A percentile compares a stretch with the other conserved stretches of the same genome.
phyloP scores from a whole-genome alignment of 2,797 vertebrate genomes.

The Ataeniobius toweri region DNA sequence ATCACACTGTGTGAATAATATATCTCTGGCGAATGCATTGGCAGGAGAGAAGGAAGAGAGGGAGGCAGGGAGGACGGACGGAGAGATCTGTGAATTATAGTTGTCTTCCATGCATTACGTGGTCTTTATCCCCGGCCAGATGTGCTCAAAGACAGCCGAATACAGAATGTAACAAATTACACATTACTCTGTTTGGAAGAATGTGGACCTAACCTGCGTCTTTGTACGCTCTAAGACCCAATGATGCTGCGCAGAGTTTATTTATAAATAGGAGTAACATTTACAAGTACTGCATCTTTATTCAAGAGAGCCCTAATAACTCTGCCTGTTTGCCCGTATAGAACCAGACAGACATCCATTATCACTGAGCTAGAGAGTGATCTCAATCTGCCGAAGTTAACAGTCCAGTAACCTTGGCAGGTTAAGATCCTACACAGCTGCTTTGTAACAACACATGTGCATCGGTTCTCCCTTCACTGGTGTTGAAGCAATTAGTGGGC shows the following conservation, averaged over 20 bases:
- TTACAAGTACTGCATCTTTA: constrained; percentile 16
- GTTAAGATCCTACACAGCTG: constrained; percentile 19
- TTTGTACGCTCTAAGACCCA: constrained; percentile 45
- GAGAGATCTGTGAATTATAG: constrained; percentile 87
- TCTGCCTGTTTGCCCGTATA: constrained; percentile 27
- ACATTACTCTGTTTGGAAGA: constrained; percentile 53
- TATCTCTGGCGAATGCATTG: constrained; percentile 89
- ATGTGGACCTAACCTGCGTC: constrained; percentile 32
- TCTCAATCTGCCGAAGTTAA: constrained; percentile 21
- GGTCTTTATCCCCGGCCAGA: constrained; percentile 79
- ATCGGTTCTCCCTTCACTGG: not conserved
- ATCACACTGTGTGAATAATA: constrained; percentile 99
- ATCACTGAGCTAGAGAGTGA: constrained; percentile 35
- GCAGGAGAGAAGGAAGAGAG: constrained; percentile 75
- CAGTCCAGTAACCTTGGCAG: constrained; percentile 21
- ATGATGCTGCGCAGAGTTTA: constrained; percentile 18
- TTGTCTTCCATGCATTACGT: constrained; percentile 83
- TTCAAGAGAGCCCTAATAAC: constrained; percentile 29
- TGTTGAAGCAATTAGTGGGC: not conserved
- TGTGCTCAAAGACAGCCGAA: constrained; percentile 79
- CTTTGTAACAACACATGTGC: constrained; percentile 1
- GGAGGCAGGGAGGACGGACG: constrained; percentile 65
- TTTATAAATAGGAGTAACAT: constrained; percentile 41
- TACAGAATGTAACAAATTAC: constrained; percentile 75
- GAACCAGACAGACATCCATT: constrained; percentile 22